A percentile compares a stretch with the other conserved stretches of the same genome.
phyloP scores from a whole-genome alignment of 2,113 vertebrate species.

The Pelecanoides urinatrix region DNA sequence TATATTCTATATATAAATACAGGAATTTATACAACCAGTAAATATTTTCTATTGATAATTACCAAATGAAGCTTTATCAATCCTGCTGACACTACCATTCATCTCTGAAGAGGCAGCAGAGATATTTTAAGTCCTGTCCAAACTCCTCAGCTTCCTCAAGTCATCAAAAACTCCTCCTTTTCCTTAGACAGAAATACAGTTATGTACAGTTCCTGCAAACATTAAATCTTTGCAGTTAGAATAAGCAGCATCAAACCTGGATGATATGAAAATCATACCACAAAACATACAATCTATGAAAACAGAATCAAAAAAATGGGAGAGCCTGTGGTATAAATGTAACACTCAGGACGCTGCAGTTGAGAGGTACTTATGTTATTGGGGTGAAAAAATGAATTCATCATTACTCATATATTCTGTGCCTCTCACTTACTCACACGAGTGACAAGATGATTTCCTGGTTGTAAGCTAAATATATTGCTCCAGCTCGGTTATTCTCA shows the following conservation, averaged over 20 bases:
- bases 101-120: neutral
- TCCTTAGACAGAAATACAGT: neutral
- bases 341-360: neutral
- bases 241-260: conserved; percentile 9
- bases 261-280: conserved; percentile 48
- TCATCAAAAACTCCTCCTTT: conserved; percentile 38
- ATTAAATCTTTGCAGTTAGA: conserved; percentile 23
- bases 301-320: conserved; percentile 23
- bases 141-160: neutral
- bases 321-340: conserved; percentile 2
- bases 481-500: conserved; percentile 42
- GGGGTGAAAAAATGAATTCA: neutral
- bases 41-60: conserved; percentile 20
- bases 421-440: neutral
- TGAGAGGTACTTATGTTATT: neutral
- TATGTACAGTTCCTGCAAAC: conserved; percentile 38
- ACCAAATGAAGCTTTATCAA: conserved; percentile 28
- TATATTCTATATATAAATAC: conserved; percentile 40
- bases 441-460: conserved; percentile 10
- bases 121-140: neutral
- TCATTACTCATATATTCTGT: neutral
- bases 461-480: conserved; percentile 52
- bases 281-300: conserved; percentile 19
- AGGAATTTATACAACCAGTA: conserved; percentile 50
- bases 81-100: neutral